Conservation (phyloP, 2,888 invertebrate species). For the Anoplius nigerrimus region DNA sequence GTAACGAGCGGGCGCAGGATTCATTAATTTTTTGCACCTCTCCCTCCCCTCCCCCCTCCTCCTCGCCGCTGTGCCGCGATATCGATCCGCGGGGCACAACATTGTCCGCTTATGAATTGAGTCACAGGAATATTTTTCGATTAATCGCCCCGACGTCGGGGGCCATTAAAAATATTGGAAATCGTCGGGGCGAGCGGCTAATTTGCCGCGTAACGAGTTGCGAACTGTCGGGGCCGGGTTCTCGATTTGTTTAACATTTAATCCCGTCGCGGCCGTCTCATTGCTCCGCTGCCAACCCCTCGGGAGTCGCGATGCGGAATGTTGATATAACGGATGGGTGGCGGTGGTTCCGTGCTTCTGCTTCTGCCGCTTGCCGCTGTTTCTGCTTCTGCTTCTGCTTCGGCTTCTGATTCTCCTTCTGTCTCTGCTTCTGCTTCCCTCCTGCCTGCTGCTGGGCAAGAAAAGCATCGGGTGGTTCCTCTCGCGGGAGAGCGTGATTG, state of each 20-base stretch:
- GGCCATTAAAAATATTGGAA: neutral
- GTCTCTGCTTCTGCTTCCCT: no score
- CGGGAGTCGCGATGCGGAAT: conserved; percentile 38
- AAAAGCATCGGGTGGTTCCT: conserved; percentile 1
- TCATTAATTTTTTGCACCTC: neutral
- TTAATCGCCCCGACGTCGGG: conserved; percentile 22
- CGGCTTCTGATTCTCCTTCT: no score
- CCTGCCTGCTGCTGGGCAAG: neutral
- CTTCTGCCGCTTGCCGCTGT: no score
- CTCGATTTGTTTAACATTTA: conserved; percentile 40
- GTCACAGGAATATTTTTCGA: conserved; percentile 21
- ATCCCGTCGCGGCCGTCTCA: conserved; percentile 4
- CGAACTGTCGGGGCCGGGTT: neutral
- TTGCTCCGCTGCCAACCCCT: conserved; percentile 31
- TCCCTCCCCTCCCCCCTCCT: no score
- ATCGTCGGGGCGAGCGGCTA: neutral
- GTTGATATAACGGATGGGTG: conserved; percentile 50
- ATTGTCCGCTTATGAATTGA: conserved; percentile 6
- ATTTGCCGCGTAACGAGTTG: no score
- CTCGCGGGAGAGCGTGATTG: neutral
- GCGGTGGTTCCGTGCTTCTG: no score
- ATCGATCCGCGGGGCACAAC: conserved; percentile 3
- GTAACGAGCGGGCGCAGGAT: neutral
- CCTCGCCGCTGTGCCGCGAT: no score
- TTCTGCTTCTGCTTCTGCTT: no score